A percentile compares a stretch with the other conserved stretches of the same genome.
Conservation (phyloP, 2,113 vertebrate species). For the Herpailurus yagouaroundi region DNA sequence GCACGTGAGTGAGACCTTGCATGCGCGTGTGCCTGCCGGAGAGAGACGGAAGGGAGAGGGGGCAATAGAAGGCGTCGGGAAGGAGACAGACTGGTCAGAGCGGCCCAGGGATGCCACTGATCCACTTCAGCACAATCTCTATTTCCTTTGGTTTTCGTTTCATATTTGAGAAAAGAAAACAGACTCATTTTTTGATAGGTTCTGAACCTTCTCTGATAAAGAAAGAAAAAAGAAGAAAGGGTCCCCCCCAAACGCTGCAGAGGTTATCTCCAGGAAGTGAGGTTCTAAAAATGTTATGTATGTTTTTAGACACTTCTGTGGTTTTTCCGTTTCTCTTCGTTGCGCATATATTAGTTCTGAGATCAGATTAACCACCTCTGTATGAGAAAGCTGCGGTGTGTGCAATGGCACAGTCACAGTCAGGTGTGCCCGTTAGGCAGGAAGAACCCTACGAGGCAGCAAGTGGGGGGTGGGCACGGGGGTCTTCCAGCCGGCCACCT, state of each 20-base stretch:
- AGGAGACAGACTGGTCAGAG: neutral
- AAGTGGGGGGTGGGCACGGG: no score
- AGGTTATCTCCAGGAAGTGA: neutral
- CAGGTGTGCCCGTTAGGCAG: neutral
- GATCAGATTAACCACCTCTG: neutral
- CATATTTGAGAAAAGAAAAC: neutral
- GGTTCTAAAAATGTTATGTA: neutral
- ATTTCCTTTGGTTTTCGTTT: neutral
- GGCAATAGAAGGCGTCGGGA: fast-evolving
- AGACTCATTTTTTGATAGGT: neutral
- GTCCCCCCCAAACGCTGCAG: neutral
- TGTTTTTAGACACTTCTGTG: neutral
- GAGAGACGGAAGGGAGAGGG: neutral
- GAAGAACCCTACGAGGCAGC: neutral
- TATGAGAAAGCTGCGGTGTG: neutral
- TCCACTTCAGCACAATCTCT: neutral
- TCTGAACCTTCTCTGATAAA: neutral
- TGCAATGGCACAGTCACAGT: neutral
- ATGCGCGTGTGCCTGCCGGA: fast-evolving
- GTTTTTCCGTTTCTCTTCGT: neutral
- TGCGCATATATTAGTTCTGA: neutral
- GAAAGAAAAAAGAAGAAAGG: neutral
- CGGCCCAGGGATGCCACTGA: neutral
- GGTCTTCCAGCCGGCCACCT: neutral
- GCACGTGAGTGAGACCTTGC: fast-evolving